These are phyloP conservation scores for Panurus biarmicus DNA, from an alignment of 2,113 vertebrate genomes.

Conservation along the genomic window DNA sequence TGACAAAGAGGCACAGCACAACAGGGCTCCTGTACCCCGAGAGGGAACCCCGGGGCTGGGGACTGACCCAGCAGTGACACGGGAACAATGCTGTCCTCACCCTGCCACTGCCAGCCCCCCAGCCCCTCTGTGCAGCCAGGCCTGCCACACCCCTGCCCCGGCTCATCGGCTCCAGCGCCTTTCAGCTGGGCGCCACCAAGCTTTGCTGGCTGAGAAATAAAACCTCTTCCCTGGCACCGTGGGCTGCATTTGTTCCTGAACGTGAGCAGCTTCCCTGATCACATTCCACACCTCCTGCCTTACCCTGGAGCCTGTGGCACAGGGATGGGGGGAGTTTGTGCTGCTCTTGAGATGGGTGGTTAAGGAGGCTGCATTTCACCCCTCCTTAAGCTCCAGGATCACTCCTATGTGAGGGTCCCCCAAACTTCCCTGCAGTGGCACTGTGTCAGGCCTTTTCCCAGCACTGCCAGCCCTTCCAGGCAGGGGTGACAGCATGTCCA, in stretches of 20 bases:
- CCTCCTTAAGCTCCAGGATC: neutral
- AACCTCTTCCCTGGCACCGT: neutral
- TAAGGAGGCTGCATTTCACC: neutral
- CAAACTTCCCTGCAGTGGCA: neutral
- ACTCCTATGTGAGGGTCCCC: neutral
- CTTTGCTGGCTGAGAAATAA: constrained; percentile 32
- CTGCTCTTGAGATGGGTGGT: rapidly evolving
- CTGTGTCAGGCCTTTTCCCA: neutral
- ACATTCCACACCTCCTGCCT: neutral
- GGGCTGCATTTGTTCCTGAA: neutral
- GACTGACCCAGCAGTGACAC: neutral
- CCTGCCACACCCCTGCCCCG: neutral
- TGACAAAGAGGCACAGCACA: neutral
- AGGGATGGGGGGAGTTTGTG: neutral
- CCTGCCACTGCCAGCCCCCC: rapidly evolving
- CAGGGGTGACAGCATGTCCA: neutral
- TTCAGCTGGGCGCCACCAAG: neutral
- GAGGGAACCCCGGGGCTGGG: neutral
- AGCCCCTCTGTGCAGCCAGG: too few species aligned
- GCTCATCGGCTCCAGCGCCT: neutral
- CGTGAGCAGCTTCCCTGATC: neutral
- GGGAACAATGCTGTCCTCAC: neutral
- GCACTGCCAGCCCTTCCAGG: neutral
- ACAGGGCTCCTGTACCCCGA: neutral
- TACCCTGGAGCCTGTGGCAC: neutral